A percentile compares a stretch with the other conserved stretches of the same genome.
phyloP scores from a whole-genome alignment of 2,113 vertebrate genomes.

The Bubo scandiacus region DNA sequence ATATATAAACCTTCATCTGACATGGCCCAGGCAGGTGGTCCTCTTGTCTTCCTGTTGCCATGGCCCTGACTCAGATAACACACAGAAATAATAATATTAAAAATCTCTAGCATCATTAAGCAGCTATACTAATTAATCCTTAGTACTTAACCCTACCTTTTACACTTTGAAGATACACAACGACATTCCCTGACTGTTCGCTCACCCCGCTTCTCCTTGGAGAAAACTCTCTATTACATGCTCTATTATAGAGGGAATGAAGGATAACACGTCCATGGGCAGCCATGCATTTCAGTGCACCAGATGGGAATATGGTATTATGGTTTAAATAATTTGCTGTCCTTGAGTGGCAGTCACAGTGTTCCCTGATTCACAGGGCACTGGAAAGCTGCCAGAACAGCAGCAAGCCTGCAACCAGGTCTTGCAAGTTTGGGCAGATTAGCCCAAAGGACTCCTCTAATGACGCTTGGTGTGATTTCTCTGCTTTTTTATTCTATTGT shows the following conservation, averaged over 20 bases:
- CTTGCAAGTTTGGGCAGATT: background rate
- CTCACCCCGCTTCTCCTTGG: background rate
- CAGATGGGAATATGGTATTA: conserved; percentile 47
- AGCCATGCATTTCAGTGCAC: conserved; percentile 30
- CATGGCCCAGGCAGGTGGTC: background rate
- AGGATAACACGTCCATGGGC: background rate
- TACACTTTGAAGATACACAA: background rate
- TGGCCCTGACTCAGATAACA: background rate
- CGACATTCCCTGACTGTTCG: background rate
- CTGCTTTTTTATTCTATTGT: background rate
- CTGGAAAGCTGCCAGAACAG: background rate
- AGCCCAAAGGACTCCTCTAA: background rate
- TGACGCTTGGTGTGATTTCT: background rate
- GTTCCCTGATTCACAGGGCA: background rate
- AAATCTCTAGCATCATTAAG: background rate
- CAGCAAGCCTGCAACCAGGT: background rate
- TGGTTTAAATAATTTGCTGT: conserved; percentile 30
- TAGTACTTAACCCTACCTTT: background rate
- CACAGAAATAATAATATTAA: background rate
- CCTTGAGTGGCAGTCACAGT: conserved; percentile 37
- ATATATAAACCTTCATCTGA: background rate
- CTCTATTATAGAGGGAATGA: background rate
- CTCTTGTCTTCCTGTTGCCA: background rate
- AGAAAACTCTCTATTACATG: background rate
- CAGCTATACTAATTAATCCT: conserved; percentile 1